Percentiles rank a stretch among this genome's conserved stretches.
phyloP scores from a whole-genome alignment of 2,797 vertebrate genomes.

The Scolopax rusticola region DNA sequence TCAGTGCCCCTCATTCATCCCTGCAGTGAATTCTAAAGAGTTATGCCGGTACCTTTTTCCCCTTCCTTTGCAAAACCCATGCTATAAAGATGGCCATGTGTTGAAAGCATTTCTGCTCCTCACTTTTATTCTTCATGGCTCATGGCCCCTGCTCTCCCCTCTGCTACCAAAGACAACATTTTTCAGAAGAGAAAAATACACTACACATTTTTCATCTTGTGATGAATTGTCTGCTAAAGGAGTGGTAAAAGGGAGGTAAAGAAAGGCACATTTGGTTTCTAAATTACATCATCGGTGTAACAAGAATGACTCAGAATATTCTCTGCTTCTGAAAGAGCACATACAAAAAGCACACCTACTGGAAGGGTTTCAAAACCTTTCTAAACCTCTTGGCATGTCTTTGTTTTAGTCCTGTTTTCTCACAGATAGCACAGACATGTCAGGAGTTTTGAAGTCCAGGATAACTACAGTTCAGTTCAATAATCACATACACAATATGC shows the following conservation, averaged over 20 bases:
- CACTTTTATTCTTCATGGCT: background rate
- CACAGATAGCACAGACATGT: background rate
- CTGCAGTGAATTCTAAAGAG: background rate
- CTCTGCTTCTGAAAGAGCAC: background rate
- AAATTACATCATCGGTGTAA: background rate
- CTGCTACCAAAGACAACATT: background rate
- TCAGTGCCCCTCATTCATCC: background rate
- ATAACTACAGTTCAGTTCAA: background rate
- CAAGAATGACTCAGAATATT: background rate
- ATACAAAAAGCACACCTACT: background rate
- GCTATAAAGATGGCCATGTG: background rate
- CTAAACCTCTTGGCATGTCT: background rate
- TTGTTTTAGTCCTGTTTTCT: background rate
- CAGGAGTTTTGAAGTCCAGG: background rate
- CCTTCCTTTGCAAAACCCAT: background rate
- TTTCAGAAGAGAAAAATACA: background rate
- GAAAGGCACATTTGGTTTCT: background rate
- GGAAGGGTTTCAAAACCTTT: background rate
- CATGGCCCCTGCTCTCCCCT: fast-evolving
- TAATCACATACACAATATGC: background rate
- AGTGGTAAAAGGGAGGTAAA: background rate
- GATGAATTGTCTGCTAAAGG: background rate
- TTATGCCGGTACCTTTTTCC: fast-evolving
- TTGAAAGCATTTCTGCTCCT: background rate
- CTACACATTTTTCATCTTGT: background rate